These are phyloP conservation scores for Odobenus rosmarus DNA, from an alignment of 2,113 vertebrate species.

Conservation along the genomic window DNA sequence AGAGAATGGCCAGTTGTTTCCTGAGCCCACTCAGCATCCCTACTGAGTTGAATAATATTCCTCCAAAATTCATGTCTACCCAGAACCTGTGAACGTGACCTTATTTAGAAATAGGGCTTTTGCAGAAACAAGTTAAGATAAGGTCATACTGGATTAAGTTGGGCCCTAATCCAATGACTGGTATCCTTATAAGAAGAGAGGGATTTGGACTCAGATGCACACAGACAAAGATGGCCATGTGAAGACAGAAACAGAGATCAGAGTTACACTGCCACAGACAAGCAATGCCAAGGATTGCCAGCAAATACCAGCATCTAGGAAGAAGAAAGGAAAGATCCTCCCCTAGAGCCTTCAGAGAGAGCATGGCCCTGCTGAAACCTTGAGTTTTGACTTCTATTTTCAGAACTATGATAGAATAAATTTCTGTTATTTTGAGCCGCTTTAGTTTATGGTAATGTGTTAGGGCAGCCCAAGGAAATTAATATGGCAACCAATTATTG, in stretches of 20 bases:
- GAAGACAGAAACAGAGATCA: background rate
- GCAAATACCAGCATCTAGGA: background rate
- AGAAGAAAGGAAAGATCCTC: background rate
- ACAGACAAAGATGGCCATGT: background rate
- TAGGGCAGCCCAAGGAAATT: background rate
- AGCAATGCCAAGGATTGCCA: background rate
- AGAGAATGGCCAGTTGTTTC: background rate
- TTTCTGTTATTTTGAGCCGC: background rate
- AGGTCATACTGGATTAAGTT: background rate
- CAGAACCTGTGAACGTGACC: background rate
- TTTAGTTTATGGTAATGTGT: background rate
- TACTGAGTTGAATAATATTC: background rate
- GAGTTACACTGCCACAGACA: background rate
- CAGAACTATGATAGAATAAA: background rate
- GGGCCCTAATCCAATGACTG: background rate
- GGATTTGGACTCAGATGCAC: background rate
- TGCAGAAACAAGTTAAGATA: constrained; percentile 23
- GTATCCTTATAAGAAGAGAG: background rate
- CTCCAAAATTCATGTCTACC: background rate
- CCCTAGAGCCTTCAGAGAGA: background rate
- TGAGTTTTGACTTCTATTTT: background rate
- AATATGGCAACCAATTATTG: background rate
- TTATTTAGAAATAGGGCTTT: constrained; percentile 35
- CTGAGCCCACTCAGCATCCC: background rate
- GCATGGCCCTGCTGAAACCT: background rate